Base-by-base conservation (phyloP, 1,140 invertebrate genomes). In the Hypothenemus hampei region DNA sequence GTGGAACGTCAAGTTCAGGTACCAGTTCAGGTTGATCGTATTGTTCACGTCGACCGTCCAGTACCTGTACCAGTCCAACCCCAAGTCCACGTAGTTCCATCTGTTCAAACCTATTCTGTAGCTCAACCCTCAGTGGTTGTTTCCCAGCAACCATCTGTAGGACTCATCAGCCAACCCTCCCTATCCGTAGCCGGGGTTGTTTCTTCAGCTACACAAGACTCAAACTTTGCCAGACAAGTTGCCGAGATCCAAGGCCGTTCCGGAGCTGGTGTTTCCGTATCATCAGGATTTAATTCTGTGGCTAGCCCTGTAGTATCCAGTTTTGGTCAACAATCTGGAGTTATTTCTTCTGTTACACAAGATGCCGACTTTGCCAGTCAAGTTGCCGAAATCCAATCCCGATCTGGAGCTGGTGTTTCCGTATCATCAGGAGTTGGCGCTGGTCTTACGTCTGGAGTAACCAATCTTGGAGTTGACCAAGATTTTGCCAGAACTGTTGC, bases 1-100 rank as follows among this genome's bases (percentile, higher is more conserved):
- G 60, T 61, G 3, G 56, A 58, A n/a, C 57, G 55, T 20, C 50
- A 61, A 36, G 47, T 61, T 15, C 60, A 52, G 16, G 55, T 58
- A 16, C 50, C 60, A 31, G 50, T 55, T 1, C 44, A 51, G 20
- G 11, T 26, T 18, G 55, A 57, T 10, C 20, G 47, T 18, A 18
- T 50, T 23, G 40, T 57, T 8, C 43, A 46, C 16, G 55, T 57
- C 4, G 55, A 57, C 13, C 39, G 39, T 16, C 55, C 49, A 23
- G 44, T 57, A 3, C 55, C 46, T 15, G 55, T 57, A 23, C 7
- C 41, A n/a, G 55, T 50, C 6, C 33, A 39, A 15, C 20, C 33
- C 15, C 39, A 43, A 8, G 15, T 23, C 4, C n/a, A 31, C 11
- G 44, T 46, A 19, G 4, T 23, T 11, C 41, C 41, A 44, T 22